Conservation (phyloP, 2,888 invertebrate genomes). For the Acleris literana region DNA sequence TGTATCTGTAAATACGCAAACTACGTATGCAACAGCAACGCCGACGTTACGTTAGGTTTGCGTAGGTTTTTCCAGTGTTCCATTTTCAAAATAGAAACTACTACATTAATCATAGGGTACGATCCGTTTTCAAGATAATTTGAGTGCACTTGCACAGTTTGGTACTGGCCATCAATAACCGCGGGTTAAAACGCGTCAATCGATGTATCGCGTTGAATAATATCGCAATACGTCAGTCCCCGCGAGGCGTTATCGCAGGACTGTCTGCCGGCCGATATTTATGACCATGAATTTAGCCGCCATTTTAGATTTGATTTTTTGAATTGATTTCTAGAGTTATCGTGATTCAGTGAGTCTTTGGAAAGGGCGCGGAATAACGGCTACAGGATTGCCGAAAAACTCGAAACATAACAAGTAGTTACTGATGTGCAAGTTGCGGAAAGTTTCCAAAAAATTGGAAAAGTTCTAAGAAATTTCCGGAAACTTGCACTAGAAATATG, state of each 20-base stretch:
- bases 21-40: too few relatives aligned
- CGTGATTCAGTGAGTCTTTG: neutral
- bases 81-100: neutral
- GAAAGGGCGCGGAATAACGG: too few relatives aligned
- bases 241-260: constrained; percentile 50
- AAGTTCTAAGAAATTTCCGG: too few relatives aligned
- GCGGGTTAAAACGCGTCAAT: constrained; percentile 32
- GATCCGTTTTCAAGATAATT: constrained; percentile 8
- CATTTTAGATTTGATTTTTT: constrained; percentile 44
- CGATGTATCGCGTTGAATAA: constrained; percentile 46
- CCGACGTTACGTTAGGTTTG: too few relatives aligned
- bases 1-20: too few relatives aligned
- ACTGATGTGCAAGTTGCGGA: too few relatives aligned
- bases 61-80: too few relatives aligned
- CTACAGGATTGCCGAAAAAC: too few relatives aligned
- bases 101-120: neutral
- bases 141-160: constrained; percentile 2
- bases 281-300: constrained; percentile 48
- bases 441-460: too few relatives aligned
- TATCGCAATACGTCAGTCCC: constrained; percentile 51
- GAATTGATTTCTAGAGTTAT: constrained; percentile 38
- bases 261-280: constrained; percentile 48
- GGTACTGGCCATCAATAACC: constrained; percentile 28
- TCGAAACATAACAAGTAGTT: too few relatives aligned
- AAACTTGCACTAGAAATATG: too few relatives aligned